Evolutionary conservation across 2,888 invertebrate species (phyloP).

Genomic region (Xanthia togata): DNA sequence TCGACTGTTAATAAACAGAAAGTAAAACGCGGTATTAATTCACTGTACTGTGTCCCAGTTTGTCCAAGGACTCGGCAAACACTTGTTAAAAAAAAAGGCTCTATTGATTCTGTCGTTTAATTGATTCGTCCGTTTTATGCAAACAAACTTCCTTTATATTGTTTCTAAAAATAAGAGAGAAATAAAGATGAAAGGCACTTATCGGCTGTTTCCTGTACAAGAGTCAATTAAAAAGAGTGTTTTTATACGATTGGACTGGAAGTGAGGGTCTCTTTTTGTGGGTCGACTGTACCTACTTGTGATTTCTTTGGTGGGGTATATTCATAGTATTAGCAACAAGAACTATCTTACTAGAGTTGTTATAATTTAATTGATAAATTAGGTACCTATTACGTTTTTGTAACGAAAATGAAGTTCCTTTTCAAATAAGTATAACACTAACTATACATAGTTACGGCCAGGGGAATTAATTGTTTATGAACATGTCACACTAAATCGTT

Average conservation of each 20-base stretch:
- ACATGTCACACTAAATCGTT: no score
- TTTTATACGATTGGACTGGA: neutral
- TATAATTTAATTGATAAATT: neutral
- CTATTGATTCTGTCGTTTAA: constrained; percentile 23
- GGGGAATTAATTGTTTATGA: no score
- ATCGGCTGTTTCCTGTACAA: constrained; percentile 12
- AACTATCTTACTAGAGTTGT: no score
- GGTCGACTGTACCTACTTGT: no score
- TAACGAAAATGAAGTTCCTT: neutral
- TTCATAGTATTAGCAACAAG: neutral
- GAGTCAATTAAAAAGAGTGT: constrained; percentile 32
- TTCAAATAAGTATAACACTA: neutral
- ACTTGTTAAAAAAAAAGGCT: constrained; percentile 40
- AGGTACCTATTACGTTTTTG: no score
- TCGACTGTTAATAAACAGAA: neutral
- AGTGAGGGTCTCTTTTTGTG: neutral
- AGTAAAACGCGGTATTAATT: neutral
- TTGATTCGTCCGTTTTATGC: constrained; percentile 8
- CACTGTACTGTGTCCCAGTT: neutral
- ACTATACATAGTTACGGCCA: neutral
- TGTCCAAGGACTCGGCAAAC: constrained; percentile 26
- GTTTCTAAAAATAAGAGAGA: neutral
- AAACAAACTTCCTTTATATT: constrained; percentile 14
- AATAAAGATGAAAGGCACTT: constrained; percentile 11
- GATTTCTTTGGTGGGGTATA: neutral